Percentiles rank a stretch among this genome's conserved stretches.
phyloP scores from a whole-genome alignment of 2,113 vertebrate species.

The Pimephales promelas region DNA sequence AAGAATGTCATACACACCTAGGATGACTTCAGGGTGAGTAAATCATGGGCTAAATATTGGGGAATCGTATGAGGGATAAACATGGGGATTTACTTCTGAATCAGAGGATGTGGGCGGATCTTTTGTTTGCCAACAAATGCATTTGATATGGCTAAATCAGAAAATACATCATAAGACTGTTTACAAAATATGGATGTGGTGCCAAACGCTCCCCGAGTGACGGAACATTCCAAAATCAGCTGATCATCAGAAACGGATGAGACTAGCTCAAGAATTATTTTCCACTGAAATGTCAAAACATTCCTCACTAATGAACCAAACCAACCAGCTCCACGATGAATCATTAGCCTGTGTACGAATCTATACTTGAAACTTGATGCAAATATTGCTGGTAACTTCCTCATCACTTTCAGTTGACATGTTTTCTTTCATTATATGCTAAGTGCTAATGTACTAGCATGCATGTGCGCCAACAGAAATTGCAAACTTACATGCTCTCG shows the following conservation, averaged over 20 bases:
- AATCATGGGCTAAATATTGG: too few species aligned
- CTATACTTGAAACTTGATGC: neutral
- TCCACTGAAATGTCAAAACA: neutral
- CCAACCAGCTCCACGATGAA: neutral
- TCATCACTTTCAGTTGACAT: neutral
- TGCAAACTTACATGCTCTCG: conserved; percentile 93
- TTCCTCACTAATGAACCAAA: neutral
- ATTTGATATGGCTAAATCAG: neutral
- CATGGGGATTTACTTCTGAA: neutral
- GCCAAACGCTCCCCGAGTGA: neutral
- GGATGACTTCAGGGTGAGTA: too few species aligned
- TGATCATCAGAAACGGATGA: neutral
- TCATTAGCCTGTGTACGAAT: neutral
- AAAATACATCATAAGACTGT: neutral
- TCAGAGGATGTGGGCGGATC: neutral
- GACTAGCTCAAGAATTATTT: neutral
- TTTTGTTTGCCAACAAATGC: neutral
- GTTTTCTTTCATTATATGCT: neutral
- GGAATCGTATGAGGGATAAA: neutral
- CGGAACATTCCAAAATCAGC: too few species aligned
- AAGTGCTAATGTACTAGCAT: neutral
- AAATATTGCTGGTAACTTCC: neutral
- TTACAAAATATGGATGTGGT: neutral
- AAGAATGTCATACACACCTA: too few species aligned
- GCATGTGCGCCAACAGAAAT: neutral